Evolutionary conservation across 2,113 vertebrate species (phyloP).

Genomic region (Erythrolamprus reginae): DNA sequence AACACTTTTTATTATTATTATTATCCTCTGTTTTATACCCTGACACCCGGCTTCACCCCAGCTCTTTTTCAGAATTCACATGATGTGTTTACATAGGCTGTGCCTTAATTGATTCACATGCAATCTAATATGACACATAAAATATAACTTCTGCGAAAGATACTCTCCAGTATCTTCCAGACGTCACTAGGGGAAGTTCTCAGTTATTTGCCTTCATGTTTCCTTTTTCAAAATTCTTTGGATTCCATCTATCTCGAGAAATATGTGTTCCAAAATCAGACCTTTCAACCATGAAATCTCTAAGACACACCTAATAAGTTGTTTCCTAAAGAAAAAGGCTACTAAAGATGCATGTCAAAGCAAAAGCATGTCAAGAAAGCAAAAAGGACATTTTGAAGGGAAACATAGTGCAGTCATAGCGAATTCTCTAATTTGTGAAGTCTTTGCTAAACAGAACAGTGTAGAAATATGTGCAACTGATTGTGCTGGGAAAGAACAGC

Average conservation of each 20-base stretch:
- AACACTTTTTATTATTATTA: constrained; percentile 93
- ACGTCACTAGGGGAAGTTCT: constrained; percentile 59
- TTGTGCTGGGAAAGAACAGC: neutral
- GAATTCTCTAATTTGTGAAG: neutral
- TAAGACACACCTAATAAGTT: neutral
- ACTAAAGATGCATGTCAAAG: neutral
- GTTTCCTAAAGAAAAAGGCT: neutral
- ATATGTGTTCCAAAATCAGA: neutral
- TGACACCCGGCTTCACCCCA: constrained; percentile 83
- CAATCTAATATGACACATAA: constrained; percentile 69
- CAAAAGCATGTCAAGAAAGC: neutral
- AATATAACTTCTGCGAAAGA: constrained; percentile 67
- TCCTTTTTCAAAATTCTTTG: neutral
- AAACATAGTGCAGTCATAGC: neutral
- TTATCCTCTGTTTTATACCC: constrained; percentile 91
- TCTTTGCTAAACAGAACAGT: neutral
- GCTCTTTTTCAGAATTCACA: constrained; percentile 74
- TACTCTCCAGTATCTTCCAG: constrained; percentile 60
- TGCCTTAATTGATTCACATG: constrained; percentile 67
- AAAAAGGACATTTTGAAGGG: neutral
- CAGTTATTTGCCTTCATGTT: constrained; percentile 8
- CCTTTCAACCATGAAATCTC: neutral
- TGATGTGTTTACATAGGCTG: constrained; percentile 81
- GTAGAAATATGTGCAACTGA: neutral
- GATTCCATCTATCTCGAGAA: neutral